Conservation (phyloP, 2,113 vertebrate genomes). For the Silurus glanis region DNA sequence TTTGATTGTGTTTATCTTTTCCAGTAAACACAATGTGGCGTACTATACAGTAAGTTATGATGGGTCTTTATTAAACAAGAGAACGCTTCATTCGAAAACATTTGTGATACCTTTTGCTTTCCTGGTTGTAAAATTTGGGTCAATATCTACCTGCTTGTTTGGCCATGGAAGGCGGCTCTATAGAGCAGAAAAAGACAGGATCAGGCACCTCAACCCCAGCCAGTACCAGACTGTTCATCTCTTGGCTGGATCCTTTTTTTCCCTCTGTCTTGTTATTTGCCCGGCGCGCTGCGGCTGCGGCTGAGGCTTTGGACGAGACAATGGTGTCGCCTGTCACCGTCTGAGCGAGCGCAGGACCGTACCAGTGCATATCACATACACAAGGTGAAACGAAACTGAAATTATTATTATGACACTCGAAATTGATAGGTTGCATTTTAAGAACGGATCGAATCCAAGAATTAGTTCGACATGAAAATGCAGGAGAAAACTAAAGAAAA, state of each 20-base stretch:
- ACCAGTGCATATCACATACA: neutral
- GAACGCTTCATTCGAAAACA: neutral
- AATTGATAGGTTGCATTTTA: neutral
- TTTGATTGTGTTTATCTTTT: neutral
- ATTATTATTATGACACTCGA: neutral
- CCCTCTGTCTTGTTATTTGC: slow-evolving; percentile 62
- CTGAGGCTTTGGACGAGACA: slow-evolving; percentile 87
- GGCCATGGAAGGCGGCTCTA: slow-evolving; percentile 88
- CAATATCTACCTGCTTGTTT: slow-evolving; percentile 81
- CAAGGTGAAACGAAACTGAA: no score
- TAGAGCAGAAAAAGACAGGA: slow-evolving; percentile 97
- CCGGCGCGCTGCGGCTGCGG: slow-evolving; percentile 73
- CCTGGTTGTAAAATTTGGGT: neutral
- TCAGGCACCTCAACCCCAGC: slow-evolving; percentile 94
- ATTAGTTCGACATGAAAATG: neutral
- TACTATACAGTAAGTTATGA: neutral
- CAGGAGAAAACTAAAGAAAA: neutral
- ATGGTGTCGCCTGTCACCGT: slow-evolving; percentile 94
- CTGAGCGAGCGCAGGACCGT: slow-evolving; percentile 61
- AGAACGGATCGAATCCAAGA: neutral
- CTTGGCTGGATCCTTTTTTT: slow-evolving; percentile 37
- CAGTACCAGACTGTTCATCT: slow-evolving; percentile 71
- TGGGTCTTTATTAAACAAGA: neutral
- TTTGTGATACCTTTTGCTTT: neutral
- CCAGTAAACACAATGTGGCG: neutral